Evolutionary conservation across 1,140 invertebrate species (phyloP).

Genomic region (Drosophila jambulina): DNA sequence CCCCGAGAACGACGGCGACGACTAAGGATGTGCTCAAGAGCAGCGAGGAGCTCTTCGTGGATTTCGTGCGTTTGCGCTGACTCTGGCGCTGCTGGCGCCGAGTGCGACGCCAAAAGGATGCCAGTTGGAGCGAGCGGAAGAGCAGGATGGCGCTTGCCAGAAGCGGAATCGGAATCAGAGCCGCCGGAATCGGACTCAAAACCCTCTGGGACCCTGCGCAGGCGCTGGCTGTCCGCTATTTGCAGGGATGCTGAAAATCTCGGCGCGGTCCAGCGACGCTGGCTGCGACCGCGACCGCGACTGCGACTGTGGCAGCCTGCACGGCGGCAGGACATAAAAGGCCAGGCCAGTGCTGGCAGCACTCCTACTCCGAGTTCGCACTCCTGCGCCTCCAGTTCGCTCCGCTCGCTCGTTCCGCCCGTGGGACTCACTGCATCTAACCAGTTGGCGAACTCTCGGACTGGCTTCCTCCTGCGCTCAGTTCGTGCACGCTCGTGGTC

Average conservation of each 20-base stretch:
- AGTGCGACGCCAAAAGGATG: constrained; percentile 39
- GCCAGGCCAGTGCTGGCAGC: constrained; percentile 56
- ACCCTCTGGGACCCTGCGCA: constrained; percentile 48
- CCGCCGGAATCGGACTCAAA: constrained; percentile 14
- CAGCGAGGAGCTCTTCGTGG: constrained; percentile 15
- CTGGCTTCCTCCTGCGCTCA: constrained; percentile 36
- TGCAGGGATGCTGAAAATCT: constrained; percentile 40
- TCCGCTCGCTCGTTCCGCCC: constrained; percentile 26
- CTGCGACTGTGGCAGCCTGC: constrained; percentile 26
- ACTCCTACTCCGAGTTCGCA: constrained; percentile 80
- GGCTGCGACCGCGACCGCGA: constrained; percentile 28
- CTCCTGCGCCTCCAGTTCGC: constrained; percentile 68
- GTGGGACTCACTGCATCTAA: constrained; percentile 9
- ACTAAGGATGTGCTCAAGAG: constrained; percentile 38
- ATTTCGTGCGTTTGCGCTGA: constrained; percentile 65
- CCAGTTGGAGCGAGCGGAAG: constrained; percentile 48
- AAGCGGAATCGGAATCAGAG: constrained; percentile 28
- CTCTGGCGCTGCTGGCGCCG: constrained; percentile 2
- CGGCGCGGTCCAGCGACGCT: constrained; percentile 57
- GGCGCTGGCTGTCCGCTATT: constrained; percentile 35
- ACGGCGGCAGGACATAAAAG: constrained; percentile 76
- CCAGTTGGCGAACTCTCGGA: constrained; percentile 1
- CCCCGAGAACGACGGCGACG: constrained; percentile 18
- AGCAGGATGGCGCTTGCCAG: constrained; percentile 36
- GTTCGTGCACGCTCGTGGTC: constrained; percentile 72